These are phyloP conservation scores for Zelostemma sp. DNA, from an alignment of 1,140 invertebrate species.

Conservation along the genomic window DNA sequence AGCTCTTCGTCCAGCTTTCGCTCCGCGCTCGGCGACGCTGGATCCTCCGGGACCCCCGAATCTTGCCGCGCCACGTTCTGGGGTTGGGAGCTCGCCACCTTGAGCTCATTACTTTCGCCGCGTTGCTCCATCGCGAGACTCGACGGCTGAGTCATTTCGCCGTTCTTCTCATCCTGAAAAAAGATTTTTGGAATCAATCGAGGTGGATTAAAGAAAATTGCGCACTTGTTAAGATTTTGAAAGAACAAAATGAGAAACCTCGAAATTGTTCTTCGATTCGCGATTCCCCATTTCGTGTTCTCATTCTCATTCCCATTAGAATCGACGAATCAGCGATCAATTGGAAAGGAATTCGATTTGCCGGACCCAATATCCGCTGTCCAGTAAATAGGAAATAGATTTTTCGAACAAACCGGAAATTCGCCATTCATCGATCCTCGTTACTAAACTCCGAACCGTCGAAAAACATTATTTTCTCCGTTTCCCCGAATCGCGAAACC, in stretches of 20 bases:
- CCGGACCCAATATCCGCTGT: constrained; percentile 15
- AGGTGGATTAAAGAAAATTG: no score
- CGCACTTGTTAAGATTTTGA: no score
- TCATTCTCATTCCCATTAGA: background rate
- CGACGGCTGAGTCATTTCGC: constrained; percentile 35
- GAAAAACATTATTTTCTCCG: no score
- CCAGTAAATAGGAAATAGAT: constrained; percentile 2
- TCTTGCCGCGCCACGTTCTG: constrained; percentile 60
- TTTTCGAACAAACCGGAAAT: background rate
- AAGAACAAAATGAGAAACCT: no score
- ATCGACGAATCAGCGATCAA: constrained; percentile 15
- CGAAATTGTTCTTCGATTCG: background rate
- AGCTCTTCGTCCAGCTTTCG: constrained; percentile 37
- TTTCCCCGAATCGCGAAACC: no score
- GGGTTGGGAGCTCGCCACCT: constrained; percentile 14
- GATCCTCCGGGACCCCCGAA: constrained; percentile 62
- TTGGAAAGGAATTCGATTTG: constrained; percentile 40
- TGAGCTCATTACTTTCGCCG: constrained; percentile 20
- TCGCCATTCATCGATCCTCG: background rate
- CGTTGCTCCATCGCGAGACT: constrained; percentile 38
- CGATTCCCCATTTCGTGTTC: no score
- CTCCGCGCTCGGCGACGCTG: constrained; percentile 51
- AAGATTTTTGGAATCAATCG: no score
- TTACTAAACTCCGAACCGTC: no score
- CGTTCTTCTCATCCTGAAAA: constrained; percentile 41